Base-by-base conservation (phyloP, 1,140 invertebrate species). In the Vanessa tameamea region DNA sequence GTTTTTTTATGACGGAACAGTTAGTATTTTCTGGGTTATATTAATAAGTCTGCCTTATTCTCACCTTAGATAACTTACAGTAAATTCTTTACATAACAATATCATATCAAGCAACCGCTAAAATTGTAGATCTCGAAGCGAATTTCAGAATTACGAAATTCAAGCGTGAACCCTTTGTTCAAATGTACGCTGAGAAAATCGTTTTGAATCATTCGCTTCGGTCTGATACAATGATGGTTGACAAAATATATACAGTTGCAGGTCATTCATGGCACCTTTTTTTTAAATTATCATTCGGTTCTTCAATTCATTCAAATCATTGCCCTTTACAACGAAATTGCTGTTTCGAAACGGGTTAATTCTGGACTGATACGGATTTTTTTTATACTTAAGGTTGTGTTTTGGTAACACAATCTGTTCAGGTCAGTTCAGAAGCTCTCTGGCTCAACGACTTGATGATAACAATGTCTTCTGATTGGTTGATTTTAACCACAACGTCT, bases 181-280 rank as follows among this genome's bases (percentile, higher is more conserved):
- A n/a, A 61, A 61, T 61, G 57, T 15, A 9, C n/a, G 26, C 4
- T 55, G 26, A 31, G 47, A 37, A 68, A 68, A 57, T 16, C 66
- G 66, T 57, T 68, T 51, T n/a, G n/a, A 37, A 68, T 15, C 66
- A 57, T 68, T 68, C 66, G 66, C 12, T 43, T 8, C 51, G 51
- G 50, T 43, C 50, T 55, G 31, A 55, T 23, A 47, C 13, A 20
- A 67, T 37, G 66, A 55, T 26, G 51, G 14, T 20, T 53, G 48
- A 66, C 64, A 37, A 61, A 37, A 61, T n/a, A 14, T 61, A 15
- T 61, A 61, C 15, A 37, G 57, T 61, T 61, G 13, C 26, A 26
- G 57, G 31, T 31, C 57, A 37, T 61, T 61, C 31, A 13, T 15
- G 20, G 7, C 5, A 12, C 23, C 57, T 31, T 61, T 61, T 12